Evolutionary conservation across 2,888 invertebrate genomes (phyloP).

Genomic region (Elmis aenea): DNA sequence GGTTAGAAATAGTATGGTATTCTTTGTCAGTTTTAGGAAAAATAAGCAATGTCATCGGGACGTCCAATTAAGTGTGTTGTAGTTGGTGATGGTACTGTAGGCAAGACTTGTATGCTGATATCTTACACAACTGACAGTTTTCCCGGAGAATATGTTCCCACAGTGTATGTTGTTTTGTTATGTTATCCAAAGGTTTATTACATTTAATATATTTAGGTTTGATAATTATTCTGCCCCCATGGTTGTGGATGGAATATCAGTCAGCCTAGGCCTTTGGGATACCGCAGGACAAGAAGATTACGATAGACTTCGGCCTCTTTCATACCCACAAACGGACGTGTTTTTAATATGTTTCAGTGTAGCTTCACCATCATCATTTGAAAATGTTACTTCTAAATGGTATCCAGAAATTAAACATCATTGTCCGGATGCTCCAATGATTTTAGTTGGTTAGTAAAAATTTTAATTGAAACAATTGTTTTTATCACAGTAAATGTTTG

Average conservation of each 20-base stretch:
- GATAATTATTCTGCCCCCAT: slow-evolving; percentile 99
- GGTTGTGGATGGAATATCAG: slow-evolving; percentile 97
- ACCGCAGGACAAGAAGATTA: slow-evolving; percentile 98
- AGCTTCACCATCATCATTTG: slow-evolving; percentile 97
- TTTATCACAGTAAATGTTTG: background rate
- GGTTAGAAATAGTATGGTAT: slow-evolving; percentile 19
- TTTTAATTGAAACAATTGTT: background rate
- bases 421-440: slow-evolving; percentile 98
- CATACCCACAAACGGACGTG: slow-evolving; percentile 99
- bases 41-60: slow-evolving; percentile 76
- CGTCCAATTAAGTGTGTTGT: slow-evolving; percentile 90
- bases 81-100: slow-evolving; percentile 89
- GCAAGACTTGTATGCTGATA: slow-evolving; percentile 91
- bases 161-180: slow-evolving; percentile 83
- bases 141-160: slow-evolving; percentile 92
- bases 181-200: background rate
- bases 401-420: slow-evolving; percentile 99
- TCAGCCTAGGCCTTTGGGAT: slow-evolving; percentile 96
- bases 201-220: slow-evolving; percentile 50
- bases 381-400: slow-evolving; percentile 99
- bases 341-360: slow-evolving; percentile 99
- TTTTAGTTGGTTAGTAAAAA: slow-evolving; percentile 80
- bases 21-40: slow-evolving; percentile 10
- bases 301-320: slow-evolving; percentile 90
- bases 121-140: slow-evolving; percentile 90